phyloP scores from a whole-genome alignment of 2,888 invertebrate genomes.

The Xestia c-nigrum region DNA sequence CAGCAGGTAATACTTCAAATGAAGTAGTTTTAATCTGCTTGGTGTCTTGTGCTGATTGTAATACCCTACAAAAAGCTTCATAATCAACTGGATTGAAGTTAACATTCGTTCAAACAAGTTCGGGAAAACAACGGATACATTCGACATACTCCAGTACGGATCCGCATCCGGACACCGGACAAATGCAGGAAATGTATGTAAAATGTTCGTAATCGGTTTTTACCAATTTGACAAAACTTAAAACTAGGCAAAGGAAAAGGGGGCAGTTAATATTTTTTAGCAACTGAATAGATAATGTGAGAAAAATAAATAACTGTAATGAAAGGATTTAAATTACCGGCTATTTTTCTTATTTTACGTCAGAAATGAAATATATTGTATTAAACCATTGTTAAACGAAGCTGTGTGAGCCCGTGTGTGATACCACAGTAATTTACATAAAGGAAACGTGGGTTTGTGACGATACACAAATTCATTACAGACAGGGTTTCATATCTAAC shows the following conservation, averaged over 20 bases:
- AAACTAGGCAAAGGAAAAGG: background rate
- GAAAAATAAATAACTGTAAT: background rate
- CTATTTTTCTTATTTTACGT: background rate
- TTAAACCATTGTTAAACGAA: background rate
- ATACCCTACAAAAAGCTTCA: constrained; percentile 5
- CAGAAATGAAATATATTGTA: background rate
- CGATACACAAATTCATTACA: background rate
- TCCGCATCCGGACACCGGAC: no score
- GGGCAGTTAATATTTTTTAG: background rate
- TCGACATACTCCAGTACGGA: background rate
- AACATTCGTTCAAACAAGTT: background rate
- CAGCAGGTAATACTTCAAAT: constrained; percentile 28
- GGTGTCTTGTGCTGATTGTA: constrained; percentile 11
- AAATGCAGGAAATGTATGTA: no score
- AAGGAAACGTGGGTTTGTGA: background rate
- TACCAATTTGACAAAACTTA: background rate
- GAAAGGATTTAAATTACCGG: background rate
- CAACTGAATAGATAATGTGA: background rate
- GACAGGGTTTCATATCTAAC: background rate
- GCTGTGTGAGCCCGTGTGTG: background rate
- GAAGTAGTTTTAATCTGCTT: constrained; percentile 8
- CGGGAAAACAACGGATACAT: background rate
- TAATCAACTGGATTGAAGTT: background rate
- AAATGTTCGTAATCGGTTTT: background rate
- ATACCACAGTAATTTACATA: background rate